A percentile compares a stretch with the other conserved stretches of the same genome.
Evolutionary conservation across 2,888 invertebrate genomes (phyloP).

Genomic region (Parnassius mnemosyne): DNA sequence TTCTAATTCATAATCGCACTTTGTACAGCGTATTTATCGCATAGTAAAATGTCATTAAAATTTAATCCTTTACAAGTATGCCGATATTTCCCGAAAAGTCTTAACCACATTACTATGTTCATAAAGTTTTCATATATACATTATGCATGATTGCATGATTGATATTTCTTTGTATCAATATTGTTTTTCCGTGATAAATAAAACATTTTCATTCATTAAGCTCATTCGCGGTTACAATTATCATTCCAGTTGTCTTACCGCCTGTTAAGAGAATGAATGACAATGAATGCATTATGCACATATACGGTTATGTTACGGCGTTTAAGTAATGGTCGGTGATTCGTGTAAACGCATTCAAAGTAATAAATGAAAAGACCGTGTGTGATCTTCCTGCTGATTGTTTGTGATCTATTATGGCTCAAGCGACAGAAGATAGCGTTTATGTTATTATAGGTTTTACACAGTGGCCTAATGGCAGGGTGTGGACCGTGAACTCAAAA

Average conservation of each 20-base stretch:
- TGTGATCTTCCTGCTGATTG: conserved; percentile 19
- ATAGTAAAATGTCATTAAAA: no score
- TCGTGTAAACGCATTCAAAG: neutral
- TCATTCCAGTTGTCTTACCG: conserved; percentile 8
- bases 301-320: neutral
- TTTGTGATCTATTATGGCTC: conserved; percentile 4
- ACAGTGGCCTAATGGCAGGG: no score
- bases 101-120: neutral
- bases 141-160: neutral
- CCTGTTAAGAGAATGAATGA: conserved; percentile 8
- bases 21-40: no score
- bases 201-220: conserved; percentile 14
- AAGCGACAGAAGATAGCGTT: conserved; percentile 6
- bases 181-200: conserved; percentile 17
- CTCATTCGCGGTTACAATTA: conserved; percentile 2
- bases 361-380: conserved; percentile 12
- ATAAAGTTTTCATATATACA: neutral
- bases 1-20: no score
- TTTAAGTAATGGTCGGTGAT: conserved; percentile 3
- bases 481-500: no score
- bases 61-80: no score
- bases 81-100: neutral
- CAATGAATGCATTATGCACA: neutral
- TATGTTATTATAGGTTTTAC: neutral
- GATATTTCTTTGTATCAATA: conserved; percentile 9